phyloP scores from a whole-genome alignment of 2,888 invertebrate genomes.

The Chouioia cunea region DNA sequence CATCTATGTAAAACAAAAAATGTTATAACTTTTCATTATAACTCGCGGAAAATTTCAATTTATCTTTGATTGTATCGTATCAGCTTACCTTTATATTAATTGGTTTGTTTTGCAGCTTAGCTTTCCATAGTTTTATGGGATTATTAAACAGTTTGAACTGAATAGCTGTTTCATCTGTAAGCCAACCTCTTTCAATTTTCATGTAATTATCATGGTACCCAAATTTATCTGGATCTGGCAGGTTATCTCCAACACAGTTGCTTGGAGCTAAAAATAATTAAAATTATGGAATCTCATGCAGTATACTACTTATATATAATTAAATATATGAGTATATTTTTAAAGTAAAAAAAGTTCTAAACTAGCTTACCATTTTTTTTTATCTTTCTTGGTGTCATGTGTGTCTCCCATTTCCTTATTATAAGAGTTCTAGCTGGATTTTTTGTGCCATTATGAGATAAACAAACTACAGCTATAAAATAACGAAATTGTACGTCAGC shows the following conservation, averaged over 20 bases:
- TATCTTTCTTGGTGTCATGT: conserved; percentile 77
- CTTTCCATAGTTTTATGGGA: conserved; percentile 83
- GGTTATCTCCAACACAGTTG: conserved; percentile 58
- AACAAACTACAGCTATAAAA: conserved; percentile 79
- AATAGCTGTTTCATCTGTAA: conserved; percentile 84
- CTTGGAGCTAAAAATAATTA: conserved; percentile 56
- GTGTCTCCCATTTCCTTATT: conserved; percentile 86
- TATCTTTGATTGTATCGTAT: conserved; percentile 5
- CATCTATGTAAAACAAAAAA: conserved; percentile 66
- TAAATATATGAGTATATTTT: too few species aligned
- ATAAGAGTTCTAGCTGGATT: conserved; percentile 70
- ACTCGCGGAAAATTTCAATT: conserved; percentile 8
- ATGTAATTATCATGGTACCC: conserved; percentile 74
- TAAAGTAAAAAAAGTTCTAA: not conserved
- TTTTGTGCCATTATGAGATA: conserved; percentile 70
- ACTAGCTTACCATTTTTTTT: conserved; percentile 67
- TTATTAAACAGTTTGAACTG: conserved; percentile 87
- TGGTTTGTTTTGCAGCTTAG: conserved; percentile 76
- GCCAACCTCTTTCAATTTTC: conserved; percentile 84
- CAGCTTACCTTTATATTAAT: conserved; percentile 77
- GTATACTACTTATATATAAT: not conserved
- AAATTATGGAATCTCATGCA: not conserved
- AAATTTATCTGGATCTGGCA: conserved; percentile 75
- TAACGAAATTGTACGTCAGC: conserved; percentile 81
- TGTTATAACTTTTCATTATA: conserved; percentile 12